phyloP scores from a whole-genome alignment of 1,140 invertebrate species.

The Lasioglossum albipes region DNA sequence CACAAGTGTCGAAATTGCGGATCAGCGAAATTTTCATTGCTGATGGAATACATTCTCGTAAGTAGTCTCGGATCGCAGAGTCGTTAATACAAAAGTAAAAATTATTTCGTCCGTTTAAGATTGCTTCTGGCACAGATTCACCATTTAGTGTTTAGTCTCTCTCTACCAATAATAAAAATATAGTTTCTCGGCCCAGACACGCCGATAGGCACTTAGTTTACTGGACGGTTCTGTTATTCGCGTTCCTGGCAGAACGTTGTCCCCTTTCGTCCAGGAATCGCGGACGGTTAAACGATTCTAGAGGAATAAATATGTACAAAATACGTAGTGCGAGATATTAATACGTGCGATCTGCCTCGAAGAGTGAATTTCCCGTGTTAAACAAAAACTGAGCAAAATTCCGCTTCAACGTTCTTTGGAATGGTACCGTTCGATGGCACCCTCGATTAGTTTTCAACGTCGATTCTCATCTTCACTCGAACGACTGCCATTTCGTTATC shows the following conservation, averaged over 20 bases:
- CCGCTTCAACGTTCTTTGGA: slow-evolving; percentile 43
- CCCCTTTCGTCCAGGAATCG: not conserved
- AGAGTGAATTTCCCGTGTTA: not conserved
- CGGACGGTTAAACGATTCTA: slow-evolving; percentile 30
- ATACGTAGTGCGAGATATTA: not conserved
- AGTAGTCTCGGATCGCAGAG: not conserved
- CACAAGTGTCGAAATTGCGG: not conserved
- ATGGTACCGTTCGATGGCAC: slow-evolving; percentile 39
- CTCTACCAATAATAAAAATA: too few relatives aligned
- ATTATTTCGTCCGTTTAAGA: not conserved
- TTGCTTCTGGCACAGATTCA: slow-evolving; percentile 12
- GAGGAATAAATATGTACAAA: slow-evolving; percentile 19
- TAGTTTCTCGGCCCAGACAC: not conserved
- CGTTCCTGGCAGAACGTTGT: slow-evolving; percentile 22
- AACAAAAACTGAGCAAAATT: not conserved
- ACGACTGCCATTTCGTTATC: slow-evolving; percentile 77
- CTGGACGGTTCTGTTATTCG: slow-evolving; percentile 51
- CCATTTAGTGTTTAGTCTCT: not conserved
- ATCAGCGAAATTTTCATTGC: not conserved
- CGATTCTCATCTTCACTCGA: slow-evolving; percentile 66
- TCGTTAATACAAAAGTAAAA: slow-evolving; percentile 23
- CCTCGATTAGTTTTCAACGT: slow-evolving; percentile 37
- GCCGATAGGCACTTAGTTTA: slow-evolving; percentile 34
- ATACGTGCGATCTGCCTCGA: not conserved
- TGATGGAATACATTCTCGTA: slow-evolving; percentile 5